These are phyloP conservation scores for Thecophora atra DNA, from an alignment of 2,888 invertebrate genomes.

Conservation along the genomic window DNA sequence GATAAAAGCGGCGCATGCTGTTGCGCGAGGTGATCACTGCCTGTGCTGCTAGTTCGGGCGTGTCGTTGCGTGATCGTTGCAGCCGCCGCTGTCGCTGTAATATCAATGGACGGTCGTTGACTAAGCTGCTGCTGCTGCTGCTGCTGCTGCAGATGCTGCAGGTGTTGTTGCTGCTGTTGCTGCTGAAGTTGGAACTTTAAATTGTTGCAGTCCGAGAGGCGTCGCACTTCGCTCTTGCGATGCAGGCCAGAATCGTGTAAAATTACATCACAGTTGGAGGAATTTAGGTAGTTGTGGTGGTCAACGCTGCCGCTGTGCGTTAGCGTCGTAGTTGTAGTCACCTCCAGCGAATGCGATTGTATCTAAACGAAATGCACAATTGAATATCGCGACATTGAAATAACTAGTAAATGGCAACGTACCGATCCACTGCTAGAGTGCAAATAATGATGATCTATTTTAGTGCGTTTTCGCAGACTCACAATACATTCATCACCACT, in stretches of 20 bases:
- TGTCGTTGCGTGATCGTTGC: slow-evolving; percentile 48
- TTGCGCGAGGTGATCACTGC: slow-evolving; percentile 45
- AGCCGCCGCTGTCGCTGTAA: slow-evolving; percentile 47
- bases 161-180: slow-evolving; percentile 47
- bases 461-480: slow-evolving; percentile 74
- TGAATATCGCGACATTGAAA: background rate
- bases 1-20: slow-evolving; percentile 46
- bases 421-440: slow-evolving; percentile 58
- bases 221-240: slow-evolving; percentile 67
- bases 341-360: slow-evolving; percentile 52
- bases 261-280: slow-evolving; percentile 66
- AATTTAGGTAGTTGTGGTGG: slow-evolving; percentile 55
- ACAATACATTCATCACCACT: slow-evolving; percentile 74
- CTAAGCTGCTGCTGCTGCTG: slow-evolving; percentile 59
- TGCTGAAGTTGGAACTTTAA: slow-evolving; percentile 51
- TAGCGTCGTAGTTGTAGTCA: slow-evolving; percentile 33
- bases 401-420: slow-evolving; percentile 44
- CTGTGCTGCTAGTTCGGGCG: slow-evolving; percentile 52
- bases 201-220: slow-evolving; percentile 66
- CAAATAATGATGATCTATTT: slow-evolving; percentile 66
- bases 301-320: slow-evolving; percentile 42
- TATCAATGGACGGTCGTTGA: slow-evolving; percentile 69
- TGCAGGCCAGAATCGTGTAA: slow-evolving; percentile 57
- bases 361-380: slow-evolving; percentile 43
- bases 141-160: slow-evolving; percentile 58